A percentile compares a stretch with the other conserved stretches of the same genome.
Evolutionary conservation across 2,888 invertebrate species (phyloP).

Genomic region (Parnassius mnemosyne): DNA sequence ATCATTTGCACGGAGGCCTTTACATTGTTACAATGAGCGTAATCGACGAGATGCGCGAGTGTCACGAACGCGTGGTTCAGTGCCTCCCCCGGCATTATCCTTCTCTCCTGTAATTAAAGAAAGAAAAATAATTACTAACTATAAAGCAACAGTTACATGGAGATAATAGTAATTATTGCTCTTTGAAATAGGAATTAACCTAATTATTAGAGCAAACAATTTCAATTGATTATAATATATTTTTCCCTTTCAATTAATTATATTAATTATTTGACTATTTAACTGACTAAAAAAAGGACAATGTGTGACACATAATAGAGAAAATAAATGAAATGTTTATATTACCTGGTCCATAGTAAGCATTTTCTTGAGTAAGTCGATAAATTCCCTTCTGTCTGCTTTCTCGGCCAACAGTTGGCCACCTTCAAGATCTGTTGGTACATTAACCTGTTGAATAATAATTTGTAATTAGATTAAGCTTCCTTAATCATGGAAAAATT

Average conservation of each 20-base stretch:
- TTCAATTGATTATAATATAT: too few relatives aligned
- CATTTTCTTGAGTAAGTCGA: conserved; percentile 98
- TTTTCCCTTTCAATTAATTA: too few relatives aligned
- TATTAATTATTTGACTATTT: too few relatives aligned
- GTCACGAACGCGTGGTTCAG: conserved; percentile 97
- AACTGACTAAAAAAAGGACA: too few relatives aligned
- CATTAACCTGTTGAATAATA: conserved; percentile 84
- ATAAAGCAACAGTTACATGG: too few relatives aligned
- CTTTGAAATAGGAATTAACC: too few relatives aligned
- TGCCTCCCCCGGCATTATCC: conserved; percentile 97
- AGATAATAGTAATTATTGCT: too few relatives aligned
- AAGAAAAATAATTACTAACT: neutral
- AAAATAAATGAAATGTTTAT: neutral
- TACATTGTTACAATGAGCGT: conserved; percentile 97
- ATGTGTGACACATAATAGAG: too few relatives aligned
- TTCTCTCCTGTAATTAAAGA: conserved; percentile 84
- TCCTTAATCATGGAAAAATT: neutral
- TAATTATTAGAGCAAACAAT: too few relatives aligned
- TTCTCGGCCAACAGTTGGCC: conserved; percentile 98
- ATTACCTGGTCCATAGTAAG: conserved; percentile 96
- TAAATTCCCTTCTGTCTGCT: conserved; percentile 97
- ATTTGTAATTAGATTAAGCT: neutral
- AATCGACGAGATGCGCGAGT: conserved; percentile 95
- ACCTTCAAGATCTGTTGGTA: conserved; percentile 98
- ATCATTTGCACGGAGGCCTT: conserved; percentile 99